Percentiles rank a stretch among this genome's conserved stretches.
phyloP scores from a whole-genome alignment of 2,797 vertebrate species.

The Carcharodon carcharias region DNA sequence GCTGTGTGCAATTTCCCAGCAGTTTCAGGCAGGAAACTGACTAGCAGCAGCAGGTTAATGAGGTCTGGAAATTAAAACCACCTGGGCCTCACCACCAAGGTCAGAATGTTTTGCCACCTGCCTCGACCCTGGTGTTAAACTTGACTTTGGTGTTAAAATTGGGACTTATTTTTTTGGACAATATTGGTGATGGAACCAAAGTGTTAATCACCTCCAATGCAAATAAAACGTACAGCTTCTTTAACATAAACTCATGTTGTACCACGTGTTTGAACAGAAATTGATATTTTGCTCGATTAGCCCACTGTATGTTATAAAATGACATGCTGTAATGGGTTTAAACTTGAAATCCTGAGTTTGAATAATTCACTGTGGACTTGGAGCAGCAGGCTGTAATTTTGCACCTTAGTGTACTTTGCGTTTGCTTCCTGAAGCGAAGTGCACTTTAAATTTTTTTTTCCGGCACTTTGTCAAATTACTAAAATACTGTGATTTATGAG shows the following conservation, averaged over 20 bases:
- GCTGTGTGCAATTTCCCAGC: neutral
- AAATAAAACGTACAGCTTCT: neutral
- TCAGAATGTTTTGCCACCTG: neutral
- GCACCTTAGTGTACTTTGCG: constrained; percentile 62
- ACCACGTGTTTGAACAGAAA: neutral
- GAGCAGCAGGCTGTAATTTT: constrained; percentile 48
- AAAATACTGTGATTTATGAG: constrained; percentile 69
- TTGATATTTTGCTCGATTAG: neutral
- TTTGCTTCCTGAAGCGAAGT: constrained; percentile 64
- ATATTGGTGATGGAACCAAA: neutral
- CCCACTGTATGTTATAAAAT: constrained; percentile 37
- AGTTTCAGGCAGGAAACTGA: neutral
- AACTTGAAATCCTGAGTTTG: constrained; percentile 42
- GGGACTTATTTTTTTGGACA: neutral
- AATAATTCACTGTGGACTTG: constrained; percentile 48
- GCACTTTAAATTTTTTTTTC: constrained; percentile 58
- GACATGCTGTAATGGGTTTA: constrained; percentile 42
- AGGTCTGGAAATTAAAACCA: neutral
- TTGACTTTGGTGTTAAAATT: neutral
- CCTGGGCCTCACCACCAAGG: neutral
- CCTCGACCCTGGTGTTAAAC: neutral
- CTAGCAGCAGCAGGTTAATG: neutral
- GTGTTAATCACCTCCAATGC: neutral
- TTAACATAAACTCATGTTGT: neutral
- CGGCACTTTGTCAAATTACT: constrained; percentile 74